Evolutionary conservation across 2,797 vertebrate genomes (phyloP).

Genomic region (Galagoides demidoff): DNA sequence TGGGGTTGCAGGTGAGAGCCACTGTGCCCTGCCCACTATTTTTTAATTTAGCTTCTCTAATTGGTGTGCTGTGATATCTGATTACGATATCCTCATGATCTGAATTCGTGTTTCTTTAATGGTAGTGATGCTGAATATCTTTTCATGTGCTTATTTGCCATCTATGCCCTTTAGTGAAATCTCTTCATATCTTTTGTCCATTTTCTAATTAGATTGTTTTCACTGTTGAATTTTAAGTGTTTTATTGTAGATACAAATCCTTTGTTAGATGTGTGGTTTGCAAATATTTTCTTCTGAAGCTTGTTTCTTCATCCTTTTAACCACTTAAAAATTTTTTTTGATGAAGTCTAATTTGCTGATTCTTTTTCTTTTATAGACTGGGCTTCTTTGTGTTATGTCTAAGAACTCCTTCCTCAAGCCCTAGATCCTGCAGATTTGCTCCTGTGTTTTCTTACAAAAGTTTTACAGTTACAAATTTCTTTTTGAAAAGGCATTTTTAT

Average conservation of each 20-base stretch:
- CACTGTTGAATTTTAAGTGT: not conserved
- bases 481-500: conserved; percentile 46
- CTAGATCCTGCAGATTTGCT: not conserved
- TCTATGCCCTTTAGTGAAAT: not conserved
- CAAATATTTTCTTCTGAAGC: not conserved
- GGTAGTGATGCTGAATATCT: not conserved
- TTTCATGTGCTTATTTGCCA: not conserved
- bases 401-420: not conserved
- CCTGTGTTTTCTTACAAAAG: not conserved
- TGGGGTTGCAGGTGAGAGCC: not conserved
- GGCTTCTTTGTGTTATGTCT: not conserved
- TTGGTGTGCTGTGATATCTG: not conserved
- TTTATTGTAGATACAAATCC: not conserved
- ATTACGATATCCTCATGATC: too few species aligned
- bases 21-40: not conserved
- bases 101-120: not conserved
- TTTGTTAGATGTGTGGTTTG: not conserved
- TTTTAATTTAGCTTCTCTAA: not conserved
- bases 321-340: not conserved
- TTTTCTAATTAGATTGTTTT: not conserved
- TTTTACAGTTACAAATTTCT: conserved; percentile 12
- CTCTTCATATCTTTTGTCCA: not conserved
- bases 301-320: not conserved
- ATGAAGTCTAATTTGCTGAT: not conserved
- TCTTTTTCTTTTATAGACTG: not conserved